Evolutionary conservation across 2,888 invertebrate species (phyloP).

Genomic region (Drosophila borealis): DNA sequence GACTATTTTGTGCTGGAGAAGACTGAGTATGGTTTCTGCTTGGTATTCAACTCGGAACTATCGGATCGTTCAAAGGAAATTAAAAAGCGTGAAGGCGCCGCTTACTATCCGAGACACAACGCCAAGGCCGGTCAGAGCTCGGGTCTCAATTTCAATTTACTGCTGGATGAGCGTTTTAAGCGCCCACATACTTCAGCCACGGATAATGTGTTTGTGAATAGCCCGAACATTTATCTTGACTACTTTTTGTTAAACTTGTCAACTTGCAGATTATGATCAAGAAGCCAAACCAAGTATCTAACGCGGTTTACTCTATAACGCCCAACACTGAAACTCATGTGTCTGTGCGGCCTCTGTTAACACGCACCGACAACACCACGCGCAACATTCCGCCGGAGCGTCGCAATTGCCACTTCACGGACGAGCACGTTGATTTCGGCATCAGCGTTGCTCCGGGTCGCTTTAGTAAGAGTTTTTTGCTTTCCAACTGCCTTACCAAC

Average conservation of each 20-base stretch:
- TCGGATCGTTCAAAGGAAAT: slow-evolving; percentile 48
- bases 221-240: not conserved
- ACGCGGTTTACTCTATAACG: slow-evolving; percentile 71
- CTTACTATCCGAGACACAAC: slow-evolving; percentile 76
- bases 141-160: slow-evolving; percentile 69
- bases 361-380: slow-evolving; percentile 73
- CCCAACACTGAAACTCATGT: slow-evolving; percentile 79
- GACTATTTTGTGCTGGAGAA: slow-evolving; percentile 84
- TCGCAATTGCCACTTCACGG: slow-evolving; percentile 79
- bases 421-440: slow-evolving; percentile 56
- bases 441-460: slow-evolving; percentile 50
- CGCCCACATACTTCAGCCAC: slow-evolving; percentile 49
- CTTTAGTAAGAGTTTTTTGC: slow-evolving; percentile 57
- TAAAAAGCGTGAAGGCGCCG: slow-evolving; percentile 25
- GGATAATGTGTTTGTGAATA: slow-evolving; percentile 71
- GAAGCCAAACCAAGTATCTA: slow-evolving; percentile 66
- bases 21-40: slow-evolving; percentile 85
- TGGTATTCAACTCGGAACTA: slow-evolving; percentile 85
- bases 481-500: slow-evolving; percentile 78
- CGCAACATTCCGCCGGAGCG: slow-evolving; percentile 63
- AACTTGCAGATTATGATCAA: slow-evolving; percentile 75
- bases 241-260: not conserved
- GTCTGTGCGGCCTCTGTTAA: slow-evolving; percentile 78
- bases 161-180: slow-evolving; percentile 52
- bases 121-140: slow-evolving; percentile 76